Percentiles rank a stretch among this genome's conserved stretches.
These are phyloP conservation scores for Hermaeophaga mercurialis DNA, from an alignment of 2,888 invertebrate genomes.

Conservation along the genomic window DNA sequence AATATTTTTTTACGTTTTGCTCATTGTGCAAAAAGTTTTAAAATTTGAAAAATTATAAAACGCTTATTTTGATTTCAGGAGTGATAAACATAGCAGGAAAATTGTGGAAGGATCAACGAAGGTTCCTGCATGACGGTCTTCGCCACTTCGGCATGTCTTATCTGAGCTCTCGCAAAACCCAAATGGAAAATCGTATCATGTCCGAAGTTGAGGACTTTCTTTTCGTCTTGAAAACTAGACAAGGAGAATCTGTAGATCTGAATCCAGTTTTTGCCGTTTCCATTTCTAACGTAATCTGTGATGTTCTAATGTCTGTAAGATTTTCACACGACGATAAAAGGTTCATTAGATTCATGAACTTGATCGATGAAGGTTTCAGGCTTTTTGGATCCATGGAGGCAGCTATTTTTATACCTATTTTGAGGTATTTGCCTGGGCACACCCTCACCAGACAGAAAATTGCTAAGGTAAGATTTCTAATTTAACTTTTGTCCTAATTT, in stretches of 20 bases:
- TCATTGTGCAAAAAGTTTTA: not conserved
- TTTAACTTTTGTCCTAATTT: too few relatives aligned
- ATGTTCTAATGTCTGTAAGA: constrained; percentile 86
- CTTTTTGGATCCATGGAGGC: constrained; percentile 83
- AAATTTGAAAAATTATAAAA: constrained; percentile 5
- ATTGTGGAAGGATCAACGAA: constrained; percentile 88
- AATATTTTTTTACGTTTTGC: not conserved
- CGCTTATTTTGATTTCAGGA: constrained; percentile 65
- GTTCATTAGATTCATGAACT: constrained; percentile 78
- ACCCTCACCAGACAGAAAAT: constrained; percentile 63
- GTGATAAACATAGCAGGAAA: constrained; percentile 88
- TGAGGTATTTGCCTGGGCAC: constrained; percentile 67
- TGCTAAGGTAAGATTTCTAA: constrained; percentile 55
- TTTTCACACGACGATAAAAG: constrained; percentile 78
- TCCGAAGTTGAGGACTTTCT: constrained; percentile 79
- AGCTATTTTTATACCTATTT: constrained; percentile 82
- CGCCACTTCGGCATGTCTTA: constrained; percentile 88
- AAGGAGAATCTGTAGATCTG: constrained; percentile 74
- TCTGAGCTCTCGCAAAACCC: constrained; percentile 77
- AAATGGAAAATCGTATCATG: constrained; percentile 86
- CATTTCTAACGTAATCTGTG: constrained; percentile 90
- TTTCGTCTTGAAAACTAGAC: constrained; percentile 65
- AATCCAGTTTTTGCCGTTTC: constrained; percentile 79
- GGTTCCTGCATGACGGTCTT: constrained; percentile 84
- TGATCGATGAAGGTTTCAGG: constrained; percentile 92